These are phyloP conservation scores for Nyctereutes procyonoides DNA, from an alignment of 2,113 vertebrate genomes.

Conservation along the genomic window DNA sequence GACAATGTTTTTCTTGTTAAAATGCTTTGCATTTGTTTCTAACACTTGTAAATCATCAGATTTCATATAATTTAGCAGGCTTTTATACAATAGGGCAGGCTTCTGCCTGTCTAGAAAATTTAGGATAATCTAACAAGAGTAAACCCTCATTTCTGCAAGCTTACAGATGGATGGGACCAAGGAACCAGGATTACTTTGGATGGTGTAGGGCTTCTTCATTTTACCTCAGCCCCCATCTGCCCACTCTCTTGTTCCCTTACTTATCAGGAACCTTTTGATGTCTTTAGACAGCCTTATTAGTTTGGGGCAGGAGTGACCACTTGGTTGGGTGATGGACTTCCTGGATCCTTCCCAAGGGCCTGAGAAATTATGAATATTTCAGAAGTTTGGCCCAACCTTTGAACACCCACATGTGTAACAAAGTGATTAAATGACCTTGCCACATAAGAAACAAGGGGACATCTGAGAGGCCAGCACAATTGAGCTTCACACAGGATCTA, in stretches of 20 bases:
- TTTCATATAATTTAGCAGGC: background rate
- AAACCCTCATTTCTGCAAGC: background rate
- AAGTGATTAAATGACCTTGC: background rate
- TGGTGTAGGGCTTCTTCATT: background rate
- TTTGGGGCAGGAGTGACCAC: background rate
- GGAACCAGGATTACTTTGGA: background rate
- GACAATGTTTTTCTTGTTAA: background rate
- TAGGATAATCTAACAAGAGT: background rate
- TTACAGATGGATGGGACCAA: background rate
- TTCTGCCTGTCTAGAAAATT: background rate
- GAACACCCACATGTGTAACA: background rate
- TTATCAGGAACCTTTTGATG: background rate
- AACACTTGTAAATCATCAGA: background rate
- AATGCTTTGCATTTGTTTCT: background rate
- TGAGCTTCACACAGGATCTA: background rate
- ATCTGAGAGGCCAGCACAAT: background rate
- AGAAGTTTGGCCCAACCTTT: background rate
- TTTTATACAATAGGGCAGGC: background rate
- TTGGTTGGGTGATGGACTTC: background rate
- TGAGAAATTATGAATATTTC: background rate
- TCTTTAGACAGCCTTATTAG: background rate
- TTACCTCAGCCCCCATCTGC: background rate
- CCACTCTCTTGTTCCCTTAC: background rate
- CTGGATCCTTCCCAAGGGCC: background rate
- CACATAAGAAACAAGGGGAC: background rate